Evolutionary conservation across 2,888 invertebrate genomes (phyloP).

Genomic region (Hirtodrosophila histrioides): DNA sequence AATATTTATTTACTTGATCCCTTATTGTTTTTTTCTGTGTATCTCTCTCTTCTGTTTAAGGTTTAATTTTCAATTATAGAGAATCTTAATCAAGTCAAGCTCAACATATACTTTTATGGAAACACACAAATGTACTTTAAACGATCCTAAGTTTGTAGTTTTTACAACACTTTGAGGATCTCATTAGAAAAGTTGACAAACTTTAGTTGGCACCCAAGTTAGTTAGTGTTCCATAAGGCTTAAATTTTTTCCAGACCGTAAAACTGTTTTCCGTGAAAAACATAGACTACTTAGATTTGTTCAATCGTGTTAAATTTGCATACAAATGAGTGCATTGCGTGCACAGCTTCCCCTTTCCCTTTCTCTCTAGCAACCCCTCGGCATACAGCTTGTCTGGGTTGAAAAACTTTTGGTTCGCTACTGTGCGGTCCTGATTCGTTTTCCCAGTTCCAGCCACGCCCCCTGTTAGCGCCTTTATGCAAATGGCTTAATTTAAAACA

Average conservation of each 20-base stretch:
- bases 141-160: background rate
- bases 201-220: constrained; percentile 11
- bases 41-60: too few species aligned
- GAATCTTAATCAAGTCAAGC: too few species aligned
- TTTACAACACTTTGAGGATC: constrained; percentile 14
- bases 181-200: constrained; percentile 5
- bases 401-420: constrained; percentile 11
- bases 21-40: too few species aligned
- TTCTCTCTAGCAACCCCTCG: background rate
- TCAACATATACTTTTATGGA: too few species aligned
- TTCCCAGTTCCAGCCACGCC: constrained; percentile 23
- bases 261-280: constrained; percentile 1
- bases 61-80: too few species aligned
- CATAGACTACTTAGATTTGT: constrained; percentile 50
- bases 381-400: constrained; percentile 1
- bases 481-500: constrained; percentile 77
- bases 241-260: background rate
- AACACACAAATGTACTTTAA: background rate
- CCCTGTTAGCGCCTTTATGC: constrained; percentile 49
- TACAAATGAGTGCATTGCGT: constrained; percentile 58
- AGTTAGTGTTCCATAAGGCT: constrained; percentile 6
- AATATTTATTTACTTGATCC: too few species aligned
- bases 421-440: constrained; percentile 39
- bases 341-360: background rate
- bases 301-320: constrained; percentile 55